A percentile compares a stretch with the other conserved stretches of the same genome.
These are phyloP conservation scores for Zophobas atratus DNA, from an alignment of 1,140 invertebrate species.

Conservation along the genomic window DNA sequence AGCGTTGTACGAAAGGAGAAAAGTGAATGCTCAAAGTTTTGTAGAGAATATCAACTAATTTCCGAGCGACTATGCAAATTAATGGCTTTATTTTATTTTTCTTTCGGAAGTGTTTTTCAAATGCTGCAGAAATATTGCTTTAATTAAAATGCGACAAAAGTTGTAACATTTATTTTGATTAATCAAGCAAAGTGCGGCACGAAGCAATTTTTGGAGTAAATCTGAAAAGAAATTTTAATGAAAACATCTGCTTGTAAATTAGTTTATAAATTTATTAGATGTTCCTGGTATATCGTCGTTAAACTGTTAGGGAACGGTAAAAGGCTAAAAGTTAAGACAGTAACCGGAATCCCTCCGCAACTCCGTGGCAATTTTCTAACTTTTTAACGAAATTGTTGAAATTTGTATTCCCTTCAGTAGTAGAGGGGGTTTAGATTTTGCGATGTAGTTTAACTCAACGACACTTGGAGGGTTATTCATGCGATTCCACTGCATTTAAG, in stretches of 20 bases:
- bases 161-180: conserved; percentile 32
- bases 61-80: conserved; percentile 35
- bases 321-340: conserved; percentile 52
- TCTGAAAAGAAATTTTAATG: conserved; percentile 45
- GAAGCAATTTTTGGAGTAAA: conserved; percentile 39
- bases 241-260: conserved; percentile 48
- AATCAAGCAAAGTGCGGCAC: not conserved
- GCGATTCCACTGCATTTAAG: conserved; percentile 43
- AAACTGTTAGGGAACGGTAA: conserved; percentile 53
- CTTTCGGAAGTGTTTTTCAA: conserved; percentile 26
- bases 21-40: conserved; percentile 22
- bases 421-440: conserved; percentile 60
- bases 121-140: conserved; percentile 14
- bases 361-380: conserved; percentile 60
- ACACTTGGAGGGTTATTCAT: conserved; percentile 53
- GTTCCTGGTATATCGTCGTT: conserved; percentile 44
- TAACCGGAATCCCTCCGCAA: conserved; percentile 49
- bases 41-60: conserved; percentile 32
- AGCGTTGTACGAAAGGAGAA: not conserved
- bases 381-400: conserved; percentile 62
- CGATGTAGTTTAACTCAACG: conserved; percentile 58
- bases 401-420: conserved; percentile 60
- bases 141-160: conserved; percentile 19
- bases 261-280: conserved; percentile 49
- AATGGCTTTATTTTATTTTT: conserved; percentile 39